Base-by-base conservation (phyloP, 2,888 invertebrate genomes). In the Lasioglossum oenotherae region DNA sequence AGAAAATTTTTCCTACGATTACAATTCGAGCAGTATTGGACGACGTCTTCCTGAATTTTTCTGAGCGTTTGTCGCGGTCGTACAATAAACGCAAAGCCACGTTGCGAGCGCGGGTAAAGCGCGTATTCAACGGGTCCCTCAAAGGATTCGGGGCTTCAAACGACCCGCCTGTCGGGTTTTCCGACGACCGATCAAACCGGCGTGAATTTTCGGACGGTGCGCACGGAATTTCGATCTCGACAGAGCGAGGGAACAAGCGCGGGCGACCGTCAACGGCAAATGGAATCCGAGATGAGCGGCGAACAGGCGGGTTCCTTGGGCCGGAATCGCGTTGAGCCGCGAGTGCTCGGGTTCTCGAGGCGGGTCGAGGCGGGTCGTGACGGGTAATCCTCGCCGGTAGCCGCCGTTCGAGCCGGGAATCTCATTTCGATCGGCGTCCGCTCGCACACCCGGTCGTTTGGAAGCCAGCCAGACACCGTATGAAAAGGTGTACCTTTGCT, bases 391-490 rank as follows among this genome's bases (percentile, higher is more conserved):
- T 77, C 74, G 82, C 79, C 76, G 80, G 81, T 81, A 46, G 64
- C 31, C 80, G 72, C 71, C 80, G 82, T 88, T 81, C 75, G 85
- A 81, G 44, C 78, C 76, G 76, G 84, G 75, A 87, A 87, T 89
- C 88, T 87, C 85, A 87, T 91, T 90, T 83, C 57, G 82, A 82
- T 88, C 89, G 79, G 78, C 89, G 67, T 89, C 78, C 78, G 76
- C 73, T 74, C 74, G 80, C 38, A 64, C 16, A 5, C 64, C 31
- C 31, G 75, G 78, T 77, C 80, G 87, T 78, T 88, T 89, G 89
- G 89, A 89, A 78, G 8, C 79, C 14, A 41, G 89, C 89, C 89
- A 89, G 80, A 74, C 72, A 74, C 41, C 75, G 69, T 78, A 83
- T 89, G 76, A 74, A 64, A 79, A 75, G 78, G 83, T 80, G 82